These are phyloP conservation scores for Steinernema khuongi DNA, from an alignment of 1,140 invertebrate genomes.

Conservation along the genomic window DNA sequence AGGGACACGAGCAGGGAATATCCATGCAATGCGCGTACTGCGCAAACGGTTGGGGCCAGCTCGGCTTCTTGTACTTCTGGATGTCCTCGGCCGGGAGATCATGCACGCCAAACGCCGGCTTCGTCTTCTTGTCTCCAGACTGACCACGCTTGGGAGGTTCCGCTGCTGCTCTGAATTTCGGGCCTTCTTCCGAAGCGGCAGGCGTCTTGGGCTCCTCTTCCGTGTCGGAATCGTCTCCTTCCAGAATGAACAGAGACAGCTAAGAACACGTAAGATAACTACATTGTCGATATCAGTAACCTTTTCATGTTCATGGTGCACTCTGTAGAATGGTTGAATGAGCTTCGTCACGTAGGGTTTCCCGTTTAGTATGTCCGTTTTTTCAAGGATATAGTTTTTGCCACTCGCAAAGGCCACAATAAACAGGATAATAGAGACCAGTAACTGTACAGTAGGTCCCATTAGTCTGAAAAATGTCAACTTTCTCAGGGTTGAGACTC, in stretches of 20 bases:
- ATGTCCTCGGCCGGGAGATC: neutral
- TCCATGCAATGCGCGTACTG: neutral
- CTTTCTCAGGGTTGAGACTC: no score
- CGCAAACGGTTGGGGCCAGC: neutral
- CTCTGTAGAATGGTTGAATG: neutral
- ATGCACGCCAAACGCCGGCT: neutral
- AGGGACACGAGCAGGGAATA: neutral
- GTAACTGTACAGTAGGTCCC: neutral
- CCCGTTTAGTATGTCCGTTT: neutral
- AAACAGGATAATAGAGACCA: neutral
- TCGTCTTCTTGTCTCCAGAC: neutral
- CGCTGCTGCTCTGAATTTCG: neutral
- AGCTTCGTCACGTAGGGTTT: neutral
- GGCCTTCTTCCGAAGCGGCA: neutral
- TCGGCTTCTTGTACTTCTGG: neutral
- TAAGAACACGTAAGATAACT: neutral
- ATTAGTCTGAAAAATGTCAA: constrained; percentile 1
- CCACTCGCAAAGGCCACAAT: neutral
- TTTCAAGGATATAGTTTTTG: neutral
- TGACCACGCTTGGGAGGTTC: neutral
- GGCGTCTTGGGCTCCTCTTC: neutral
- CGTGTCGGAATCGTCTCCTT: neutral
- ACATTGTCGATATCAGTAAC: constrained; percentile 1
- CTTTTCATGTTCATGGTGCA: neutral
- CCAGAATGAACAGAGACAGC: neutral